A percentile compares a stretch with the other conserved stretches of the same genome.
Conservation (phyloP, 2,888 invertebrate species). For the Phorcus lineatus region DNA sequence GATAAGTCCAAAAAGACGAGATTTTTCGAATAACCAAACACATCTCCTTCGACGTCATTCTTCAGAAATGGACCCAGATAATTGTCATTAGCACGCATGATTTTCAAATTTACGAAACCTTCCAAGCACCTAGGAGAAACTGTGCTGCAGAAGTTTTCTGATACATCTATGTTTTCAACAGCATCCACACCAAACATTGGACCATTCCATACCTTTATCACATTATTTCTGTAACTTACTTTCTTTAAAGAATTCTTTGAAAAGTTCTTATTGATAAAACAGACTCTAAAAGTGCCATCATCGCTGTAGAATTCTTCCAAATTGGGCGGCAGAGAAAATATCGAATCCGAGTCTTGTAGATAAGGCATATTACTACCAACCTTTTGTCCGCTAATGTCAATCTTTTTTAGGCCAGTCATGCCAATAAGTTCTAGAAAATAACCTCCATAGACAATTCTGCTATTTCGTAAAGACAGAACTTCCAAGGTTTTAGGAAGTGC, state of each 20-base stretch:
- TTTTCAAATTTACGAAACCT: not conserved
- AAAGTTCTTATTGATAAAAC: not conserved
- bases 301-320: not conserved
- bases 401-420: not conserved
- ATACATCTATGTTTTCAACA: not conserved
- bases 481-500: not conserved
- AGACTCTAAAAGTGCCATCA: not conserved
- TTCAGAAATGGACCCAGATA: not conserved
- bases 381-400: not conserved
- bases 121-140: not conserved
- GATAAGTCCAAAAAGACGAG: not conserved
- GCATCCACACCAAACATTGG: not conserved
- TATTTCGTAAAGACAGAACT: not conserved
- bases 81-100: not conserved
- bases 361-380: not conserved
- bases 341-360: not conserved
- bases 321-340: not conserved
- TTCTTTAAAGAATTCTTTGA: not conserved
- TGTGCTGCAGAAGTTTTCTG: not conserved
- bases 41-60: not conserved
- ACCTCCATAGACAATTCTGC: not conserved
- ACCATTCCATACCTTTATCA: not conserved
- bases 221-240: not conserved
- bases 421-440: not conserved
- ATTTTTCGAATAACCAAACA: not conserved